phyloP scores from a whole-genome alignment of 2,888 invertebrate species.

The Arctia plantaginis region DNA sequence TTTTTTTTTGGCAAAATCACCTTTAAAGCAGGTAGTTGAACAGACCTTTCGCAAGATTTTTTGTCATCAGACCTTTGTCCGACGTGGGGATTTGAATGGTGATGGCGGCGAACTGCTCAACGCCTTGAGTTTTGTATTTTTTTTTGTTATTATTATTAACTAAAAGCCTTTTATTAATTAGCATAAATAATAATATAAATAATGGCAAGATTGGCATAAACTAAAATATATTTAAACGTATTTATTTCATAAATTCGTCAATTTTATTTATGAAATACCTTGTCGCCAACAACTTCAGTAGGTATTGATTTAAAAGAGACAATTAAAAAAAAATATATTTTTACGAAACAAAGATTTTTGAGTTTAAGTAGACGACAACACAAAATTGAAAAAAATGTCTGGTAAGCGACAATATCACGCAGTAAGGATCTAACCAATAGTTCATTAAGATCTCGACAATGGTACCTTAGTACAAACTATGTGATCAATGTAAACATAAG shows the following conservation, averaged over 20 bases:
- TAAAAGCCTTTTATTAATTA: conserved; percentile 51
- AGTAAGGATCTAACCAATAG: neutral
- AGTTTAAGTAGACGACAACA: too few species aligned
- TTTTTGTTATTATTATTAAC: conserved; percentile 63
- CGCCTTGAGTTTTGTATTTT: conserved; percentile 60
- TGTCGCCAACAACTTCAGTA: neutral
- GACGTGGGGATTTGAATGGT: conserved; percentile 63
- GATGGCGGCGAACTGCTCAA: conserved; percentile 59
- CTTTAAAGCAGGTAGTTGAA: conserved; percentile 77
- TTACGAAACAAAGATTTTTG: too few species aligned
- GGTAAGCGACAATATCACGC: neutral
- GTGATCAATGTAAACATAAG: conserved; percentile 13
- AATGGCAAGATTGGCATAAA: neutral
- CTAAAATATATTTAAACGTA: neutral
- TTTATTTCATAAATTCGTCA: neutral
- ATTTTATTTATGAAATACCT: neutral
- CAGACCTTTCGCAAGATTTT: conserved; percentile 64
- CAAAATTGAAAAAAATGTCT: too few species aligned
- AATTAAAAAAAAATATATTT: too few species aligned
- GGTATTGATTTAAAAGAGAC: neutral
- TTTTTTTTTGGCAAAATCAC: conserved; percentile 57
- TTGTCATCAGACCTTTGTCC: conserved; percentile 61
- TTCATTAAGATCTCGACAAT: neutral
- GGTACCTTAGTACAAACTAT: conserved; percentile 23
- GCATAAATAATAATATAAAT: neutral